Conservation (phyloP, 2,888 invertebrate genomes). For the Villa cingulata region DNA sequence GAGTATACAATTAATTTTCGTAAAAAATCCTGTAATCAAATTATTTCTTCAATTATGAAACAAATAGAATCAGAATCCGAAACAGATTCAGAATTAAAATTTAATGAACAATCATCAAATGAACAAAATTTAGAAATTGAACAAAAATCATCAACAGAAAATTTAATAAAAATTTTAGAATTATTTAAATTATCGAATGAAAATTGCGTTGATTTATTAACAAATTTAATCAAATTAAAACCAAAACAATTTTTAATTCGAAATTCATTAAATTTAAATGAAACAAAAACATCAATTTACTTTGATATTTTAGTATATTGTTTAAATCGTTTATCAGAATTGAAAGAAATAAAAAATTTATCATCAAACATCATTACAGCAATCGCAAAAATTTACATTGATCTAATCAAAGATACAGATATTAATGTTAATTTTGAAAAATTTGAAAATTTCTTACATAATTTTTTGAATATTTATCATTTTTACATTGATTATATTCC, state of each 20-base stretch:
- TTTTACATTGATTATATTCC: conserved; percentile 41
- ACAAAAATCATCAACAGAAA: conserved; percentile 12
- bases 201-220: conserved; percentile 26
- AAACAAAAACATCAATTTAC: conserved; percentile 34
- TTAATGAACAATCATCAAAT: no score
- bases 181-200: conserved; percentile 22
- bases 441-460: conserved; percentile 42
- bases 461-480: conserved; percentile 48
- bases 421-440: conserved; percentile 37
- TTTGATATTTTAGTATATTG: conserved; percentile 39
- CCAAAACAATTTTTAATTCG: conserved; percentile 27
- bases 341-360: conserved; percentile 21
- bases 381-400: conserved; percentile 36
- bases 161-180: conserved; percentile 23
- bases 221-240: conserved; percentile 28
- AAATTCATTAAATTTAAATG: conserved; percentile 5
- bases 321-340: conserved; percentile 37
- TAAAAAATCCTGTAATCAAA: conserved; percentile 25
- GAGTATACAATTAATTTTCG: conserved; percentile 24
- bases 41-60: conserved; percentile 9
- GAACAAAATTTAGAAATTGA: conserved; percentile 19
- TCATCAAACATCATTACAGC: conserved; percentile 30
- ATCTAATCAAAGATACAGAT: conserved; percentile 35
- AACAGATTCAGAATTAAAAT: no score
- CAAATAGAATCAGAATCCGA: not conserved